Evolutionary conservation across 2,113 vertebrate genomes (phyloP).

Genomic region (Lota lota): DNA sequence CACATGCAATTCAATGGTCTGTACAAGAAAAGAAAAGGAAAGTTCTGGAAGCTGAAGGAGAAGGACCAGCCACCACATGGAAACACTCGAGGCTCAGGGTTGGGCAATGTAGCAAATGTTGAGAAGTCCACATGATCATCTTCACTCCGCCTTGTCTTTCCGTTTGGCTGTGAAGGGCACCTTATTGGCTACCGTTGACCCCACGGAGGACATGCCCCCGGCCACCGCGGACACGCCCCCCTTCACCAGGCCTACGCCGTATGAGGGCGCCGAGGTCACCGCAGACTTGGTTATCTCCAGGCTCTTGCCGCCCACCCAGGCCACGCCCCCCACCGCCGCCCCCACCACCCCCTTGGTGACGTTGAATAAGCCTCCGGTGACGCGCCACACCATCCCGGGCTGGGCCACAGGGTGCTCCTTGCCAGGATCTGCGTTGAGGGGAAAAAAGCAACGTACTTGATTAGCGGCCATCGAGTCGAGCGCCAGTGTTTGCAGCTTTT

Average conservation of each 20-base stretch:
- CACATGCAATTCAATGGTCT: slow-evolving; percentile 11
- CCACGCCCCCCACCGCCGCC: slow-evolving; percentile 74
- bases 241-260: slow-evolving; percentile 75
- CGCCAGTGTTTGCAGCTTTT: too few relatives aligned
- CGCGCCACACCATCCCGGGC: slow-evolving; percentile 72
- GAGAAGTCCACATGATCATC: slow-evolving; percentile 18
- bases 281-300: slow-evolving; percentile 75
- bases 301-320: slow-evolving; percentile 78
- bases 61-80: slow-evolving; percentile 26
- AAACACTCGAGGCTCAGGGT: slow-evolving; percentile 44
- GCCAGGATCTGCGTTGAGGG: slow-evolving; percentile 35
- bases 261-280: slow-evolving; percentile 66
- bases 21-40: slow-evolving; percentile 10
- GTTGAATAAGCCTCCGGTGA: slow-evolving; percentile 74
- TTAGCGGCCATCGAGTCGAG: too few relatives aligned
- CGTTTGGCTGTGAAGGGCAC: slow-evolving; percentile 74
- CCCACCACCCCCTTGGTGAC: slow-evolving; percentile 75
- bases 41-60: slow-evolving; percentile 30
- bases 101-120: slow-evolving; percentile 12
- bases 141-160: slow-evolving; percentile 78
- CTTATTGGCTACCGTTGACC: slow-evolving; percentile 73
- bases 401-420: slow-evolving; percentile 59
- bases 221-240: slow-evolving; percentile 73
- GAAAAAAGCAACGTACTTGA: too few relatives aligned
- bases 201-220: slow-evolving; percentile 71